Conservation (phyloP, 2,888 invertebrate genomes). For the Melikaiella ostensackeni region DNA sequence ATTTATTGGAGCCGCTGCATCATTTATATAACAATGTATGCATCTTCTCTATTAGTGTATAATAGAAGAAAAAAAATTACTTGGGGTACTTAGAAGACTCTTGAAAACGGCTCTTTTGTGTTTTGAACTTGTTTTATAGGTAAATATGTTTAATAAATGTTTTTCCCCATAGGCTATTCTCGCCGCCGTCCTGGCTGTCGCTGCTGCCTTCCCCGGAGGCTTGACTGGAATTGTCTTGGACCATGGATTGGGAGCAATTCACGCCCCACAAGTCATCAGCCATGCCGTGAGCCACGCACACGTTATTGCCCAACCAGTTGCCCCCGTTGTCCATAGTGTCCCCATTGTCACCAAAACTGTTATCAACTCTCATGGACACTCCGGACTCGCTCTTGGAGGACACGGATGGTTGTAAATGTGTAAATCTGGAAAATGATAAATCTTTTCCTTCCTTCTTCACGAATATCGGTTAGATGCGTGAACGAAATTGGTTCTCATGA, state of each 20-base stretch:
- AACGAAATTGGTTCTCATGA: neutral
- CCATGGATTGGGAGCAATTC: constrained; percentile 69
- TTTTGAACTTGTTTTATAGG: too few relatives aligned
- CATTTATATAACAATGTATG: too few relatives aligned
- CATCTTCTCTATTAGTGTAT: too few relatives aligned
- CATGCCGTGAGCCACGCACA: constrained; percentile 66
- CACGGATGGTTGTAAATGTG: constrained; percentile 1
- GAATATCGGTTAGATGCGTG: too few relatives aligned
- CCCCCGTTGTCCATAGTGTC: constrained; percentile 66
- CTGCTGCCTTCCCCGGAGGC: constrained; percentile 79
- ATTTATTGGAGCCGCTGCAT: too few relatives aligned
- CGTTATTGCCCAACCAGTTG: constrained; percentile 70
- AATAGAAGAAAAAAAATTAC: too few relatives aligned
- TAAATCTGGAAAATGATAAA: neutral
- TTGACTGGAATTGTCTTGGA: constrained; percentile 74
- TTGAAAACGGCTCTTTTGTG: too few relatives aligned
- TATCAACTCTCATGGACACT: constrained; percentile 57
- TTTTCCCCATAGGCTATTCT: constrained; percentile 67
- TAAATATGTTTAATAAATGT: too few relatives aligned
- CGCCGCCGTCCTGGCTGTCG: constrained; percentile 76
- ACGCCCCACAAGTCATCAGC: constrained; percentile 68
- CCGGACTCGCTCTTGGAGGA: neutral
- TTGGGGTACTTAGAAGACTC: too few relatives aligned
- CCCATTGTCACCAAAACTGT: constrained; percentile 72
- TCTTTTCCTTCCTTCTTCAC: neutral